Evolutionary conservation across 2,113 vertebrate genomes (phyloP).

Genomic region (Ancistrus triradiatus): DNA sequence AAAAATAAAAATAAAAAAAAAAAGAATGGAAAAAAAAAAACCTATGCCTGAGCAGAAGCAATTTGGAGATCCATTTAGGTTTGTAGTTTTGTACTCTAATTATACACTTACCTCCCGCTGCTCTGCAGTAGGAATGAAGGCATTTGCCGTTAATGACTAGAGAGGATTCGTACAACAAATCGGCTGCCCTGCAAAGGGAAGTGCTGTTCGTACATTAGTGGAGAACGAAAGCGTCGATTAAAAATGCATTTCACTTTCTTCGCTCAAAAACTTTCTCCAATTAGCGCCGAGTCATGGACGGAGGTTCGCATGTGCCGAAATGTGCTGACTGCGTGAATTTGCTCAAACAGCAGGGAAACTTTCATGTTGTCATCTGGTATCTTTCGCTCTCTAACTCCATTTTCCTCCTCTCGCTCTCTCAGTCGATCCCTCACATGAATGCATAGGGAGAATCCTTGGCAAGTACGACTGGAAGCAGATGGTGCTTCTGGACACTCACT

Average conservation of each 20-base stretch:
- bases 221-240: slow-evolving; percentile 23
- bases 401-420: background rate
- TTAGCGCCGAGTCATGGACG: slow-evolving; percentile 26
- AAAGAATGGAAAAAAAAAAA: too few species aligned
- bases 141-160: slow-evolving; percentile 52
- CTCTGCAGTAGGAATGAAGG: slow-evolving; percentile 39
- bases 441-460: slow-evolving; percentile 31
- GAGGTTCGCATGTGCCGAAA: slow-evolving; percentile 8
- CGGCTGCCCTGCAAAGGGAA: slow-evolving; percentile 28
- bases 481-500: slow-evolving; percentile 29
- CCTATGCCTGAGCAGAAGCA: slow-evolving; percentile 37
- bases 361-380: slow-evolving; percentile 8
- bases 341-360: slow-evolving; percentile 14
- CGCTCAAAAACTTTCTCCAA: slow-evolving; percentile 43
- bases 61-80: slow-evolving; percentile 45
- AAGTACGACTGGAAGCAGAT: slow-evolving; percentile 41
- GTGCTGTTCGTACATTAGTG: slow-evolving; percentile 29
- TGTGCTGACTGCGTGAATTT: slow-evolving; percentile 39
- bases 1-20: background rate
- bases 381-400: background rate
- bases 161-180: slow-evolving; percentile 42
- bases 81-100: slow-evolving; percentile 42
- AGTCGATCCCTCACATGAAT: too few species aligned
- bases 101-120: slow-evolving; percentile 50
- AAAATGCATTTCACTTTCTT: slow-evolving; percentile 38